phyloP scores from a whole-genome alignment of 2,113 vertebrate species.

The Chionomys nivalis region DNA sequence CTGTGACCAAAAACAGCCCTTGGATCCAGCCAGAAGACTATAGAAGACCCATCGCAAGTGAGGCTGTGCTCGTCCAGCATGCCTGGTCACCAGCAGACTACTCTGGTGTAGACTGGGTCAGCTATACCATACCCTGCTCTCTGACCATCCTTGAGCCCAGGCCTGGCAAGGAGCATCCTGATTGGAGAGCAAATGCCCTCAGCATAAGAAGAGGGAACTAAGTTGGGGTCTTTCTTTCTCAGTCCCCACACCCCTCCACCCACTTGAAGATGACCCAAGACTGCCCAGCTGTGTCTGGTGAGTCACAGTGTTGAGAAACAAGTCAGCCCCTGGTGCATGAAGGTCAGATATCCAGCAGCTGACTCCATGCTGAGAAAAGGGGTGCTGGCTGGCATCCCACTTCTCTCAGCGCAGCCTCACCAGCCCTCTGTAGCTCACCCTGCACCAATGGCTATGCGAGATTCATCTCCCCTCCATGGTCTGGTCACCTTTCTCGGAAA shows the following conservation, averaged over 20 bases:
- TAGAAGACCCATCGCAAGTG: background rate
- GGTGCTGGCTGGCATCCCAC: background rate
- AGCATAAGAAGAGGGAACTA: fast-evolving
- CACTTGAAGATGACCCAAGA: background rate
- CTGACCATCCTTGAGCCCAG: background rate
- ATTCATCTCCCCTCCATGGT: background rate
- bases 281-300: background rate
- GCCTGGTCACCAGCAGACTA: fast-evolving
- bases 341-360: background rate
- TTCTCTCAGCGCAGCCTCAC: fast-evolving
- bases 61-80: background rate
- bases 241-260: background rate
- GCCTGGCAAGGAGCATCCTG: too few relatives aligned
- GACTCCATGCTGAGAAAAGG: background rate
- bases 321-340: too few relatives aligned
- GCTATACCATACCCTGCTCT: too few relatives aligned
- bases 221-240: background rate
- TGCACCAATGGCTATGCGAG: background rate
- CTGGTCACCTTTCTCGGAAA: background rate
- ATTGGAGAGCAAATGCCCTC: background rate
- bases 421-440: background rate
- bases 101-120: background rate
- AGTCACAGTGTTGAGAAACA: background rate
- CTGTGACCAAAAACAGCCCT: background rate
- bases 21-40: background rate